Evolutionary conservation across 2,797 vertebrate genomes (phyloP).

Genomic region (Buphagus erythrorhynchus): DNA sequence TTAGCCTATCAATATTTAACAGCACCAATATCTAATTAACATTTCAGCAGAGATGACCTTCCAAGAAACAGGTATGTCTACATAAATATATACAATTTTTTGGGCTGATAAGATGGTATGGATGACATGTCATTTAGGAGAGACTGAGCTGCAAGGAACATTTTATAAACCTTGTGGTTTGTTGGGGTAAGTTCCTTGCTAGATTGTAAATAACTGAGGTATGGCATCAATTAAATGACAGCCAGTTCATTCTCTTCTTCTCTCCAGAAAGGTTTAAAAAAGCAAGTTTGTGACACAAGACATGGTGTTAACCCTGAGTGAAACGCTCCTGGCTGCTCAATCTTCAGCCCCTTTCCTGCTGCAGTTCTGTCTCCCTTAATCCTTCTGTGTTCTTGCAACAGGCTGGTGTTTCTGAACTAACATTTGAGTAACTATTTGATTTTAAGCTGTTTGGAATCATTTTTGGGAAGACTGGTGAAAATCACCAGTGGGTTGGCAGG

Average conservation of each 20-base stretch:
- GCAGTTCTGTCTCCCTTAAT: background rate
- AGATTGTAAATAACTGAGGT: background rate
- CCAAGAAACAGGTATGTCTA: background rate
- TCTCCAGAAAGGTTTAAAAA: background rate
- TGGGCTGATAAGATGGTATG: background rate
- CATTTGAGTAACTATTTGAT: fast-evolving
- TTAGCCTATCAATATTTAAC: background rate
- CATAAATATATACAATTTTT: background rate
- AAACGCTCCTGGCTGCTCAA: background rate
- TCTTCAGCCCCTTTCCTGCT: background rate
- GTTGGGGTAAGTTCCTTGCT: background rate
- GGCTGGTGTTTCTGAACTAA: fast-evolving
- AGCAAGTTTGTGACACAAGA: background rate
- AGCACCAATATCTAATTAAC: background rate
- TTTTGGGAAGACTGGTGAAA: background rate
- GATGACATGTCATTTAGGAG: background rate
- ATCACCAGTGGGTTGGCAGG: background rate
- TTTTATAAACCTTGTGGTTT: background rate
- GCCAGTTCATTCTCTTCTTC: background rate
- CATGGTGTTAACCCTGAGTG: fast-evolving
- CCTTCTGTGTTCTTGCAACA: background rate
- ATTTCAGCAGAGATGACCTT: background rate
- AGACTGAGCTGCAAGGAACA: background rate
- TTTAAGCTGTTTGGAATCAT: background rate
- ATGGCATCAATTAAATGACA: background rate